Evolutionary conservation across 2,113 vertebrate genomes (phyloP), one percentile per base, ranked within the genome.

Genomic region (Tinamus guttatus): DNA sequence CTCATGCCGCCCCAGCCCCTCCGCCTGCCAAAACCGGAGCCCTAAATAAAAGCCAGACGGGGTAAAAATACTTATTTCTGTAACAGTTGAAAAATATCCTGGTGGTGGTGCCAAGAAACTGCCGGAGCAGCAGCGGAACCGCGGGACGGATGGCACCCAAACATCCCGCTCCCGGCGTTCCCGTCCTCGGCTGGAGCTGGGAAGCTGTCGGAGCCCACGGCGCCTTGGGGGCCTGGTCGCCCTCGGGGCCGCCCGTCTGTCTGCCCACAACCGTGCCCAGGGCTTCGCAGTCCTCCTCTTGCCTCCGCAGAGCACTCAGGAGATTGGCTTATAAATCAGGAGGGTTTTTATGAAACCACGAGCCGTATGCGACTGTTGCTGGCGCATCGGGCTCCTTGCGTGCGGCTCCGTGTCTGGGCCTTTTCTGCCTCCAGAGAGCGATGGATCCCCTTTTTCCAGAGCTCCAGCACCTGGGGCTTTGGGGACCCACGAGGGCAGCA

Each of bases 271-370:
- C 41, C 15, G 15, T 43, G 43, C 70, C 79, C 2, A 21, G 68
- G 92, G 92, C 69, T 32, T 5, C 27, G 15, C 52, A 67, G 67
- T 13, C 51, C 51, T 49, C 83, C 77, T 77, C 65, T 78, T 45
- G 85, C 83, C 41, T 82, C 49, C 63, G 79, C 19, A 59, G 13
- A 88, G 81, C 91, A 54, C 52, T 93, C 0, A 9, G 78, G 78
- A 96, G 64, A 94, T 82, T 91, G 91, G 59, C 2, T 82, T 74
- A 85, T 91, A 94, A 96, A 95, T 95, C 71, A 95, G 0, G 17
- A 68, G 70, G 2, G 13, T 47, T 74, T 93, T 91, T 47, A 80
- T 32, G 86, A 68, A 56, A 93, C 85, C 71, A 5, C 70, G 71
- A 0, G 21, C 30, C 5, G 9, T 3, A 7, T 21, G 43, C 16